Percentiles rank a stretch among this genome's conserved stretches.
phyloP scores from a whole-genome alignment of 2,113 vertebrate species.

The Toxostoma redivivum region DNA sequence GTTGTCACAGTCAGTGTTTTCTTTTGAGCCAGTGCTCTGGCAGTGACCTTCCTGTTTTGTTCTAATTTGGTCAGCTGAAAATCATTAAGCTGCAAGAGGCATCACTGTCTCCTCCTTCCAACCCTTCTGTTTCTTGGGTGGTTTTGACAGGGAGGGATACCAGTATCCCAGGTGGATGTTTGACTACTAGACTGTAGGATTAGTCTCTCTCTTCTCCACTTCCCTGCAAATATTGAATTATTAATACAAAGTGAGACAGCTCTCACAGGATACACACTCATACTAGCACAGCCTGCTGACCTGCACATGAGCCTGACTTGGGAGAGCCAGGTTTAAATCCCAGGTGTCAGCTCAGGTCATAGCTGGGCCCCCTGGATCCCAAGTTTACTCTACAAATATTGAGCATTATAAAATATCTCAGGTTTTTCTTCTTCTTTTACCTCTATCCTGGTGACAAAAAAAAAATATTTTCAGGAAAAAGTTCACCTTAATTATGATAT shows the following conservation, averaged over 20 bases:
- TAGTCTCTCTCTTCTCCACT: neutral
- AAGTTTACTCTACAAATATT: neutral
- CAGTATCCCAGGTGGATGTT: neutral
- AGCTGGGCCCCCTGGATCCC: neutral
- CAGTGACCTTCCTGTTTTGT: neutral
- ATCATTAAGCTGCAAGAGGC: neutral
- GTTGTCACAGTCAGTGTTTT: neutral
- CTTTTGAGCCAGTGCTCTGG: neutral
- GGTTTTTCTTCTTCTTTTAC: neutral
- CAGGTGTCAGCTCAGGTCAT: neutral
- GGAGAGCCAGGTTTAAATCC: neutral
- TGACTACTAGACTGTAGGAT: slow-evolving; percentile 21
- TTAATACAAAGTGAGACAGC: slow-evolving; percentile 6
- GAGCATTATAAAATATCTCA: neutral
- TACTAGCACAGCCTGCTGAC: neutral
- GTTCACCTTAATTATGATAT: neutral
- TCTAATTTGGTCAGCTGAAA: neutral
- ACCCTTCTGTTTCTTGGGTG: neutral
- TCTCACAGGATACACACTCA: neutral
- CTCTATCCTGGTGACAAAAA: neutral
- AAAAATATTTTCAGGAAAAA: neutral
- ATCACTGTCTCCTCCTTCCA: neutral
- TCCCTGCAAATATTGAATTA: slow-evolving; percentile 36
- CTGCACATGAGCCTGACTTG: neutral
- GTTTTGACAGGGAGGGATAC: neutral